Percentiles rank a stretch among this genome's conserved stretches.
These are phyloP conservation scores for Protobothrops mucrosquamatus DNA, from an alignment of 2,113 vertebrate species.

Conservation along the genomic window DNA sequence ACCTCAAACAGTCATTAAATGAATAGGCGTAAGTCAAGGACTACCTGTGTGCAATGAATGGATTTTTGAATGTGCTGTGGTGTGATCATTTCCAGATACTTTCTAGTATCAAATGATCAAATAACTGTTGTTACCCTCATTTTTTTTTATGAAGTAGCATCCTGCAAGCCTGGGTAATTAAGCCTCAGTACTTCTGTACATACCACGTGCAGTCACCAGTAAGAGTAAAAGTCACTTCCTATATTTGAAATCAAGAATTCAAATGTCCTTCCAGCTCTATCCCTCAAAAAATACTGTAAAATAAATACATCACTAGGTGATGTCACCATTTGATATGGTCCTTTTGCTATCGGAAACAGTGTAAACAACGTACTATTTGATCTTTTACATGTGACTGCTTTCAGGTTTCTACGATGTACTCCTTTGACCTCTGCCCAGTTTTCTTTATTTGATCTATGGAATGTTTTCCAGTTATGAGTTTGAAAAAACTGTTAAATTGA, in stretches of 20 bases:
- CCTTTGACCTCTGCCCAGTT: not conserved
- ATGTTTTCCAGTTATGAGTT: slow-evolving; percentile 13
- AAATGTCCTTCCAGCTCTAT: not conserved
- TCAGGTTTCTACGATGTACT: not conserved
- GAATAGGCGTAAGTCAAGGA: not conserved
- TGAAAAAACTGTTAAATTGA: slow-evolving; percentile 9
- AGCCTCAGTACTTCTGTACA: not conserved
- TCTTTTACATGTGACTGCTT: not conserved
- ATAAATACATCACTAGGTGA: not conserved
- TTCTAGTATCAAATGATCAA: not conserved
- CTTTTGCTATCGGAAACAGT: not conserved
- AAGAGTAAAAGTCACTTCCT: not conserved
- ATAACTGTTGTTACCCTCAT: not conserved
- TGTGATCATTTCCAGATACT: not conserved
- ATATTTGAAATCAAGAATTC: not conserved
- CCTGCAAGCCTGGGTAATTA: not conserved
- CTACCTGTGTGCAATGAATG: not conserved
- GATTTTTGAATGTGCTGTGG: not conserved
- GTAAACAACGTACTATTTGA: not conserved
- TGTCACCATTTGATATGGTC: not conserved
- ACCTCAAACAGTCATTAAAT: not conserved
- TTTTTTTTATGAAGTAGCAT: not conserved
- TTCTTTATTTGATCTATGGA: not conserved
- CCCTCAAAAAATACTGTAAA: not conserved
- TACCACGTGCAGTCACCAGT: not conserved